These are phyloP conservation scores for Bombylius major DNA, from an alignment of 2,888 invertebrate species.

Conservation along the genomic window DNA sequence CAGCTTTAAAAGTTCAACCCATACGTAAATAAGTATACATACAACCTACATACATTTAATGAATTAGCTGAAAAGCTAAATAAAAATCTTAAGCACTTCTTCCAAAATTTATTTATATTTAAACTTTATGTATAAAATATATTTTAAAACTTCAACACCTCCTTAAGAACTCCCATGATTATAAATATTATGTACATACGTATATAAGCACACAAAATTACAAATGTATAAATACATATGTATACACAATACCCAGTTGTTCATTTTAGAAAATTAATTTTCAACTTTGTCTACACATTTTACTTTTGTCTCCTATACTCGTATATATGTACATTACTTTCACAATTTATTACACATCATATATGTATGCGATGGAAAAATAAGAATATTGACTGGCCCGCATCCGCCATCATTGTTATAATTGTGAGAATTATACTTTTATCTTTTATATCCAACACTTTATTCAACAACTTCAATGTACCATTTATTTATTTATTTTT, in stretches of 20 bases:
- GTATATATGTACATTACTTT: background rate
- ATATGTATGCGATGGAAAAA: background rate
- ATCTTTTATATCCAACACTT: background rate
- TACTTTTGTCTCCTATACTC: background rate
- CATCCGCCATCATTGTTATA: constrained; percentile 2
- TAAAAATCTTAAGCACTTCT: no score
- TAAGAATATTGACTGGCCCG: background rate
- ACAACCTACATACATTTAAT: no score
- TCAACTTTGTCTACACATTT: background rate
- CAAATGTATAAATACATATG: no score
- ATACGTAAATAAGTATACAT: no score
- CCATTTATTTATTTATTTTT: background rate
- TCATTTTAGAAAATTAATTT: background rate
- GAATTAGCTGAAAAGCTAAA: no score
- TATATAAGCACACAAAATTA: no score
- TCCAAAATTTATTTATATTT: no score
- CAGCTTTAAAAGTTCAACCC: no score
- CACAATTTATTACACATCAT: constrained; percentile 2
- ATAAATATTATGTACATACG: background rate
- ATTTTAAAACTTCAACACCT: background rate
- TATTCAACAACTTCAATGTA: background rate
- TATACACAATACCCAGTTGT: background rate
- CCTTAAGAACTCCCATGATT: background rate
- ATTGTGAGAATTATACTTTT: constrained; percentile 5
- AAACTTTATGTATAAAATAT: background rate